These are phyloP conservation scores for Melanargia galathea DNA, from an alignment of 2,888 invertebrate genomes.

Conservation along the genomic window DNA sequence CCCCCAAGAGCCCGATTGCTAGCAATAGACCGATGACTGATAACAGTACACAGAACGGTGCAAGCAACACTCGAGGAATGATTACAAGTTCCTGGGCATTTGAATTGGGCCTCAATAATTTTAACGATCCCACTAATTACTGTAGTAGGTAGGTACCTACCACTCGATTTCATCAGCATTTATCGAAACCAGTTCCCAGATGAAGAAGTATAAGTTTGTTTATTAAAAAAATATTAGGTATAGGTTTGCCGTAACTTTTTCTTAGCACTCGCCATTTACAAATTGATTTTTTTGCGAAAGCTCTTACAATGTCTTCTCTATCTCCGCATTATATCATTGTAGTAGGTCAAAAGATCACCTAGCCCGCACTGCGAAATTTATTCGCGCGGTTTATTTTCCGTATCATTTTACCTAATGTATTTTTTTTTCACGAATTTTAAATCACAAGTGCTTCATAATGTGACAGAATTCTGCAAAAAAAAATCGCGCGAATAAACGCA, in stretches of 20 bases:
- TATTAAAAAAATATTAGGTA: background rate
- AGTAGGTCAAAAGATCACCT: too few species aligned
- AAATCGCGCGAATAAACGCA: too few species aligned
- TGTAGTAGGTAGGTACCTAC: background rate
- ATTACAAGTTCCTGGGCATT: constrained; percentile 10
- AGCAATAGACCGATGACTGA: constrained; percentile 19
- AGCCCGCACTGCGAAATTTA: too few species aligned
- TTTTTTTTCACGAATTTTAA: too few species aligned
- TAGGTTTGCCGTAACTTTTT: background rate
- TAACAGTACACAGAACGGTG: background rate
- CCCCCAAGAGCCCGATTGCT: constrained; percentile 12
- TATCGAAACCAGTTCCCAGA: background rate
- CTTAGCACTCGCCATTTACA: background rate
- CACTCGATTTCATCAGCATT: constrained; percentile 1
- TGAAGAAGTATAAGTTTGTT: background rate
- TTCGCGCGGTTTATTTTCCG: too few species aligned
- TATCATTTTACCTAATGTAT: too few species aligned
- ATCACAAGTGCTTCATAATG: too few species aligned
- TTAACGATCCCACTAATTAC: constrained; percentile 7
- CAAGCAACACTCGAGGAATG: constrained; percentile 14
- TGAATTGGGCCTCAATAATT: constrained; percentile 10
- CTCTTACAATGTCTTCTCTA: too few species aligned
- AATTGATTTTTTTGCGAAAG: background rate
- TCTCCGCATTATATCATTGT: too few species aligned
- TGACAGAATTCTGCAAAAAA: too few species aligned